Percentiles rank a stretch among this genome's conserved stretches.
These are phyloP conservation scores for Acrossocheilus fasciatus DNA, from an alignment of 2,797 vertebrate genomes.

Conservation along the genomic window DNA sequence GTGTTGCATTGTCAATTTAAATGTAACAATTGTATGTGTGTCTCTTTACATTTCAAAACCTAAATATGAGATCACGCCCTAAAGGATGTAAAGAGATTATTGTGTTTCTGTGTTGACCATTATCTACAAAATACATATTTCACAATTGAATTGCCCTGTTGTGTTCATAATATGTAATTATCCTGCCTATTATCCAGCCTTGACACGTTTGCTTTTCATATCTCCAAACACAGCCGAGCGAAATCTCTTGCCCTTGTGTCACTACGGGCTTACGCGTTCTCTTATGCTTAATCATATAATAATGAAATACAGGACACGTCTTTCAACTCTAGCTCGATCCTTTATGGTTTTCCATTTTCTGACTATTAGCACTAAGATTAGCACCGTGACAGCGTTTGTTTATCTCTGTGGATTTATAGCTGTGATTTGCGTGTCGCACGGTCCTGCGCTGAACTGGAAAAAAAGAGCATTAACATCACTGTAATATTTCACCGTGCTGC, in stretches of 20 bases:
- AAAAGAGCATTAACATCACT: slow-evolving; percentile 43
- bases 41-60: not conserved
- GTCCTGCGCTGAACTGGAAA: slow-evolving; percentile 28
- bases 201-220: not conserved
- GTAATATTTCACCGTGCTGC: slow-evolving; percentile 41
- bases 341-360: slow-evolving; percentile 39
- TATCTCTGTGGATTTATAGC: slow-evolving; percentile 31
- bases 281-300: slow-evolving; percentile 28
- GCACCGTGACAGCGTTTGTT: slow-evolving; percentile 34
- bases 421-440: slow-evolving; percentile 27
- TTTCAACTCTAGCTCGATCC: slow-evolving; percentile 16
- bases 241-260: slow-evolving; percentile 30
- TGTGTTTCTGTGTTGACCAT: slow-evolving; percentile 9
- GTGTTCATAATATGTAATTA: slow-evolving; percentile 22
- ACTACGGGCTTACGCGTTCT: slow-evolving; percentile 7
- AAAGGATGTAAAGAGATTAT: not conserved
- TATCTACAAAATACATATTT: slow-evolving; percentile 21
- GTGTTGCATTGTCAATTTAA: not conserved
- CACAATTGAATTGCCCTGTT: not conserved
- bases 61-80: slow-evolving; percentile 2
- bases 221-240: not conserved
- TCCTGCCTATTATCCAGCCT: not conserved
- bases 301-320: slow-evolving; percentile 25
- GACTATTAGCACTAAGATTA: slow-evolving; percentile 39
- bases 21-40: not conserved